Conservation (phyloP, 2,888 invertebrate species). For the Globia sparganii region DNA sequence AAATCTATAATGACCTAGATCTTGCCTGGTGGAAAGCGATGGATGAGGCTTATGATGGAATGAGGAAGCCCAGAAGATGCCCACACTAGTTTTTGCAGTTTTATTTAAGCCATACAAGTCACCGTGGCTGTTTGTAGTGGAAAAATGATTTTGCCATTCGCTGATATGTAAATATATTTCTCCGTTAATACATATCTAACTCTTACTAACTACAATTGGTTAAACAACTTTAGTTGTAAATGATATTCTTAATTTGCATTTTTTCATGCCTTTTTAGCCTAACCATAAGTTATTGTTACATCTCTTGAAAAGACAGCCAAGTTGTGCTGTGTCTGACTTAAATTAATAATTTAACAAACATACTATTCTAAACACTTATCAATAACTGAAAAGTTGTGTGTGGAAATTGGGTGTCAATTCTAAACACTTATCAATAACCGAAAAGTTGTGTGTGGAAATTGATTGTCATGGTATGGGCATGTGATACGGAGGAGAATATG, state of each 20-base stretch:
- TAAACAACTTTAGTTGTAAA: neutral
- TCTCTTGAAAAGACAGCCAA: neutral
- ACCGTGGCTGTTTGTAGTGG: neutral
- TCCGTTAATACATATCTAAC: neutral
- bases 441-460: too few species aligned
- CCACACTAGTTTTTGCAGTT: neutral
- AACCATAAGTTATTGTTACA: neutral
- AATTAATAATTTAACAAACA: neutral
- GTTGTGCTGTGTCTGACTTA: neutral
- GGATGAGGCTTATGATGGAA: neutral
- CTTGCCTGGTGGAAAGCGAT: neutral
- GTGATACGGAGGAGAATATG: too few species aligned
- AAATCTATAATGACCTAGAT: too few species aligned
- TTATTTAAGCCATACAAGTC: neutral
- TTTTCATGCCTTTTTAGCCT: neutral
- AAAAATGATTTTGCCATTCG: neutral
- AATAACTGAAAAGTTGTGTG: too few species aligned
- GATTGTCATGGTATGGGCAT: too few species aligned
- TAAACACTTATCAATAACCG: too few species aligned
- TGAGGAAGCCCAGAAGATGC: neutral
- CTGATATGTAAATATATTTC: neutral
- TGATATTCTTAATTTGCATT: neutral
- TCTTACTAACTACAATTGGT: neutral
- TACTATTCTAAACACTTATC: neutral
- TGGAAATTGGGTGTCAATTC: too few species aligned